Conservation (phyloP, 2,113 vertebrate species). For the Albula glossodonta region DNA sequence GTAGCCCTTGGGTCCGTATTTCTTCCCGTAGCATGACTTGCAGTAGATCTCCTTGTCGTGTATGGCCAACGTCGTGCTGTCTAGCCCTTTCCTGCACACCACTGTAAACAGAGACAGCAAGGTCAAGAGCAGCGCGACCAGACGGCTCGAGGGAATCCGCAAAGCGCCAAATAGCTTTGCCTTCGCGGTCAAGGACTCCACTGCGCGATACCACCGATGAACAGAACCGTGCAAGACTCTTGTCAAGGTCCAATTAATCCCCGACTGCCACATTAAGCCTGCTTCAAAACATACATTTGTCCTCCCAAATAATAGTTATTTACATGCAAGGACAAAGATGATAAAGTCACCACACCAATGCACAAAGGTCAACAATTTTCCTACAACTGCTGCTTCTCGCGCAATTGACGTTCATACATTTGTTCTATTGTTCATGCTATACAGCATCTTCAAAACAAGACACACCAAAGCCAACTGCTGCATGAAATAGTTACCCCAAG, state of each 20-base stretch:
- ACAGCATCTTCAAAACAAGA: neutral
- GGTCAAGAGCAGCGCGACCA: neutral
- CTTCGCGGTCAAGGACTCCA: neutral
- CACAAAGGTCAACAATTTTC: neutral
- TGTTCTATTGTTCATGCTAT: neutral
- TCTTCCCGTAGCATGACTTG: conserved; percentile 92
- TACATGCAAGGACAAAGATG: neutral
- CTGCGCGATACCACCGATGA: neutral
- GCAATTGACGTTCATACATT: neutral
- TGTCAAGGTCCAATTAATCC: neutral
- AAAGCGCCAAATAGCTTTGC: neutral
- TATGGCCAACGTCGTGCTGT: conserved; percentile 88
- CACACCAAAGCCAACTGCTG: neutral
- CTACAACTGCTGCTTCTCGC: neutral
- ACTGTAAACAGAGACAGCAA: conserved; percentile 60
- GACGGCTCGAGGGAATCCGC: neutral
- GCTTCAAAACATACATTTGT: neutral
- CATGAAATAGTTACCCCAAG: no score
- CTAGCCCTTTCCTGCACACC: conserved; percentile 91
- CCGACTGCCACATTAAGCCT: neutral
- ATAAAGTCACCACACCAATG: neutral
- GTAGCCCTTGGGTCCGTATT: conserved; percentile 91
- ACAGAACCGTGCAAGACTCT: neutral
- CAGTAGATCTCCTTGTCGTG: conserved; percentile 91
- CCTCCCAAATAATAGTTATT: neutral